A percentile compares a stretch with the other conserved stretches of the same genome.
phyloP scores from a whole-genome alignment of 2,797 vertebrate genomes.

The Rhodeus uyekii region DNA sequence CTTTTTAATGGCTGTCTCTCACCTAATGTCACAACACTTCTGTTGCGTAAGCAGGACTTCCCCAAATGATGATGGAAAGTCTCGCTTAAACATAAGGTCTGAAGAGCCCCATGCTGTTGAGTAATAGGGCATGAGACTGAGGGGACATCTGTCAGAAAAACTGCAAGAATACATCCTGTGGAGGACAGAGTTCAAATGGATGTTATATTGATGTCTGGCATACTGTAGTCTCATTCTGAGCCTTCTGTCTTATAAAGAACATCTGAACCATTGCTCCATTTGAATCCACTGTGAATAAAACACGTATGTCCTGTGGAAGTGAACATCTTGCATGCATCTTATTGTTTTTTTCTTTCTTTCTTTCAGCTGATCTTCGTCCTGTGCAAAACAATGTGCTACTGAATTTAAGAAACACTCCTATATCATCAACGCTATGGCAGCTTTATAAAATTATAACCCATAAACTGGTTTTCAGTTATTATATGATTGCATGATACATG shows the following conservation, averaged over 20 bases:
- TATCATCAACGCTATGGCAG: neutral
- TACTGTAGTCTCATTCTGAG: slow-evolving; percentile 16
- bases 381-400: neutral
- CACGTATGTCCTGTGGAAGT: neutral
- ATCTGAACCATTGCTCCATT: slow-evolving; percentile 1
- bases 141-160: slow-evolving; percentile 33
- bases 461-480: neutral
- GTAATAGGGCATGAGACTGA: slow-evolving; percentile 36
- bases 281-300: neutral
- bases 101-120: slow-evolving; percentile 29
- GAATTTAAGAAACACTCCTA: neutral
- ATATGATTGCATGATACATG: neutral
- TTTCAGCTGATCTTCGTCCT: neutral
- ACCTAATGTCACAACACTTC: slow-evolving; percentile 1
- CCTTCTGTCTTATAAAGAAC: slow-evolving; percentile 1
- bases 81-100: slow-evolving; percentile 34
- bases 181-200: slow-evolving; percentile 42
- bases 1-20: slow-evolving; percentile 24
- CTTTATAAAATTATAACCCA: neutral
- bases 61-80: slow-evolving; percentile 41
- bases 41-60: slow-evolving; percentile 22
- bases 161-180: slow-evolving; percentile 41
- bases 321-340: neutral
- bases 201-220: slow-evolving; percentile 30
- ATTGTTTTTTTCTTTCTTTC: neutral